A percentile compares a stretch with the other conserved stretches of the same genome.
phyloP scores from a whole-genome alignment of 2,797 vertebrate species.

The Coregonus ussuriensis region DNA sequence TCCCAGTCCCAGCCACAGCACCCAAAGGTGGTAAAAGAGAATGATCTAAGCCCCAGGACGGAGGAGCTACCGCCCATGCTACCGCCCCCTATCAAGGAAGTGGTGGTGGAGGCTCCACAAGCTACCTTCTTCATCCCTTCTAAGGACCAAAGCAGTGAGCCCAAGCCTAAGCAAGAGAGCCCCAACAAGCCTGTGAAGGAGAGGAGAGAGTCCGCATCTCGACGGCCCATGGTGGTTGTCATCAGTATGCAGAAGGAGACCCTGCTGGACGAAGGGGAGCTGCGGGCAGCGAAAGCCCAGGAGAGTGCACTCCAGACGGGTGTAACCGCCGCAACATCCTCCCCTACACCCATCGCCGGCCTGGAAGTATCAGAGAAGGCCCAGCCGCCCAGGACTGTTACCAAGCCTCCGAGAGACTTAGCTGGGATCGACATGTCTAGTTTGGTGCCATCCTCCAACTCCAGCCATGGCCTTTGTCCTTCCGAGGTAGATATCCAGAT shows the following conservation, averaged over 20 bases:
- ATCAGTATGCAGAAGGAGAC: constrained; percentile 79
- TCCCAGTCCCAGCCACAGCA: background rate
- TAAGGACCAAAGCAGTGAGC: constrained; percentile 66
- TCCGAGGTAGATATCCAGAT: constrained; percentile 60
- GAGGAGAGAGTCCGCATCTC: constrained; percentile 57
- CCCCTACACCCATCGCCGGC: constrained; percentile 20
- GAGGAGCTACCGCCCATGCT: constrained; percentile 38
- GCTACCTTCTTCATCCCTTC: constrained; percentile 68
- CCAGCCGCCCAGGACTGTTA: background rate
- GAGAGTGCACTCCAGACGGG: constrained; percentile 26
- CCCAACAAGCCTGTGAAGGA: constrained; percentile 58
- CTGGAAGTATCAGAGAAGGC: constrained; percentile 31
- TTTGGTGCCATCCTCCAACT: constrained; percentile 3
- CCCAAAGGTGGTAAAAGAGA: constrained; percentile 30
- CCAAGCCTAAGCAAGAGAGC: constrained; percentile 45
- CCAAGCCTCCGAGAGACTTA: constrained; percentile 19
- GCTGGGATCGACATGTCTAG: constrained; percentile 15
- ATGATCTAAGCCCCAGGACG: constrained; percentile 40
- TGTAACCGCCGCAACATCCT: constrained; percentile 14
- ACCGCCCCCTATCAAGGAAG: constrained; percentile 12
- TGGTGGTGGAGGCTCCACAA: constrained; percentile 31
- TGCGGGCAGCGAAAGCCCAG: constrained; percentile 53
- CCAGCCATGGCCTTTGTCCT: constrained; percentile 34
- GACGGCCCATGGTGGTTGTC: constrained; percentile 75
- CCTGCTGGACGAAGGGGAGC: constrained; percentile 55